Evolutionary conservation across 2,888 invertebrate species (phyloP).

Genomic region (Thera obeliscata): DNA sequence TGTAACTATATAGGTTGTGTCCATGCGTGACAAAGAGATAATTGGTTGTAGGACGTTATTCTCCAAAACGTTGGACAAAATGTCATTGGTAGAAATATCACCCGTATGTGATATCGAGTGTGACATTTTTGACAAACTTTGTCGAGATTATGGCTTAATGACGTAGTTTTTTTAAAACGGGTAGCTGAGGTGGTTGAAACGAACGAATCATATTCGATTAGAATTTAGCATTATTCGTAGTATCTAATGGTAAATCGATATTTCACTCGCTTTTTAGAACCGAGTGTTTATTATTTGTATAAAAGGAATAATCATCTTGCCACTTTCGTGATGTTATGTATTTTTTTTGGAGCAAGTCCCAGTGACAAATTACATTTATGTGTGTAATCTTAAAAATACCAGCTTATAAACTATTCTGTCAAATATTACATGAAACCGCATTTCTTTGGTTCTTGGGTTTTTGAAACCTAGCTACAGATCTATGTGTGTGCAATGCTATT

Average conservation of each 20-base stretch:
- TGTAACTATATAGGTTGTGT: background rate
- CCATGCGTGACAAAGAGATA: background rate
- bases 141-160: background rate
- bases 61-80: background rate
- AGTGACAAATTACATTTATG: background rate
- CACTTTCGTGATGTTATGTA: slow-evolving; percentile 2
- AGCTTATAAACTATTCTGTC: too few species aligned
- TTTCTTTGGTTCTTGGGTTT: too few species aligned
- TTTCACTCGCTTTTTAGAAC: slow-evolving; percentile 4
- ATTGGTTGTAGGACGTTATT: background rate
- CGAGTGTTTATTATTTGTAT: slow-evolving; percentile 5
- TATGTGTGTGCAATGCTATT: too few species aligned
- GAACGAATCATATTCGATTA: slow-evolving; percentile 42
- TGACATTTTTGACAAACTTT: background rate
- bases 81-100: background rate
- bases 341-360: background rate
- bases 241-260: slow-evolving; percentile 12
- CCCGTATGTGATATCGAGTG: too few species aligned
- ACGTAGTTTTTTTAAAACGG: slow-evolving; percentile 40
- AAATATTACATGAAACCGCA: too few species aligned
- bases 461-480: too few species aligned
- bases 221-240: slow-evolving; percentile 23
- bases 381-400: too few species aligned
- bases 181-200: slow-evolving; percentile 40
- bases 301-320: slow-evolving; percentile 22